A percentile compares a stretch with the other conserved stretches of the same genome.
These are phyloP conservation scores for Centropyge bicolor DNA, from an alignment of 2,797 vertebrate species.

Conservation along the genomic window DNA sequence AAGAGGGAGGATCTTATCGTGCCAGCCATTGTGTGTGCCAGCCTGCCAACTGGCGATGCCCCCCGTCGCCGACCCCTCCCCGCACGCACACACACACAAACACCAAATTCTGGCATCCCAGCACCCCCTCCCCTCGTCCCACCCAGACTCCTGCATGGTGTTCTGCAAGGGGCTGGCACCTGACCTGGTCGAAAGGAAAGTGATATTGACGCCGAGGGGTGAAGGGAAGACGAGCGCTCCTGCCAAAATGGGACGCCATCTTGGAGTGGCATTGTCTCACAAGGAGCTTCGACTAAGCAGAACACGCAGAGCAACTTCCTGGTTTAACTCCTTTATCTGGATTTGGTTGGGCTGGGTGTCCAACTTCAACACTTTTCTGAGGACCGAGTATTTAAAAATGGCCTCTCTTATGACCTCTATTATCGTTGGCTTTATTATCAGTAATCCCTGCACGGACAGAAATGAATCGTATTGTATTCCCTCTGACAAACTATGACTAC, in stretches of 20 bases:
- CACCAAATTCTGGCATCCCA: slow-evolving; percentile 61
- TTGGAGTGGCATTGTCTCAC: slow-evolving; percentile 39
- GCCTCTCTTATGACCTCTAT: background rate
- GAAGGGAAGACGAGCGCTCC: slow-evolving; percentile 40
- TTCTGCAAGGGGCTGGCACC: slow-evolving; percentile 65
- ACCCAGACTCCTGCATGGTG: slow-evolving; percentile 46
- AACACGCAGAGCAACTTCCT: background rate
- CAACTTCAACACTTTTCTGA: background rate
- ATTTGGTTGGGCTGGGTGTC: background rate
- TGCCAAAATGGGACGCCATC: slow-evolving; percentile 61
- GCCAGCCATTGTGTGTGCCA: slow-evolving; percentile 83
- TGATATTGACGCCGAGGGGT: slow-evolving; percentile 25
- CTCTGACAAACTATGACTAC: slow-evolving; percentile 38
- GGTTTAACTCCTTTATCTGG: background rate
- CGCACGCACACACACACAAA: slow-evolving; percentile 41
- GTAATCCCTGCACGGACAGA: slow-evolving; percentile 23
- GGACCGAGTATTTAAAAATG: background rate
- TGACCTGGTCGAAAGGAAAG: slow-evolving; percentile 65
- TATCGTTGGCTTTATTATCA: slow-evolving; percentile 25
- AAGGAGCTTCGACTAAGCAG: background rate
- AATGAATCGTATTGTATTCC: slow-evolving; percentile 28
- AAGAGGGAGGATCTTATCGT: slow-evolving; percentile 79
- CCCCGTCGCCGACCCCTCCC: slow-evolving; percentile 53
- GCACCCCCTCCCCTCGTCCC: slow-evolving; percentile 19
- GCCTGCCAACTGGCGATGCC: slow-evolving; percentile 77